Base-by-base conservation (phyloP, 2,797 vertebrate species). In the Pagetopsis macropterus region DNA sequence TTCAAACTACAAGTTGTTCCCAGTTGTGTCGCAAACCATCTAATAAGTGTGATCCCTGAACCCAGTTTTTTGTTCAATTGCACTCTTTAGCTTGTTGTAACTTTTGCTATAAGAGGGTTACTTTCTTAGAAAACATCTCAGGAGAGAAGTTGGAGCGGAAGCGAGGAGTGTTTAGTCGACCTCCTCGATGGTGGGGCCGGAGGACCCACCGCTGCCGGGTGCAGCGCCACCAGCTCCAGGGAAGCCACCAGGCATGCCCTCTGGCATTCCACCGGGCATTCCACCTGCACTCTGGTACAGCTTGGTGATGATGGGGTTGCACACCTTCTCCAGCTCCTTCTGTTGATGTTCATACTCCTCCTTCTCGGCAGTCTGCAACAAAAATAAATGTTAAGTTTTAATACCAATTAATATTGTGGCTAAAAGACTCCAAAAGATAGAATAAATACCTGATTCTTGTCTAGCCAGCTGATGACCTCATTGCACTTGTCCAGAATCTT, bases 401-500 rank as follows among this genome's bases (percentile, higher is more conserved):
- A 21, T n/a, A 37, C 33, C 57, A 17, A 27, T n/a, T 41, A 9
- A 52, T 27, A 87, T 95, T 95, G 82, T 94, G 95, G 4, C 1
- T 37, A 5, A 9, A 37, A 37, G 8, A 37, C 2, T 33, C 17
- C 27, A 27, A 44, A 23, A 27, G 17, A 37, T 12, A 19, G 3
- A 49, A 9, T 3, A 23, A 21, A 44, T 84, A 98, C 97, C 96
- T 99, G 97, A 54, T 99, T 99, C 89, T 99, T 99, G 89, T 99
- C 97, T 75, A 99, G 94, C 97, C 97, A 99, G 70, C 94, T 89
- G 81, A 98, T 98, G 37, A 98, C 96, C 72, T 98, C 97, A 3
- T 97, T 98, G 79, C 97, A 99, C 76, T 98, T 98, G 56, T 98
- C 96, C 86, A 98, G 70, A 65, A 97, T 97, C 81, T 97, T 98